Conservation (phyloP, 2,888 invertebrate genomes). For the Drosophila pseudotakahashii region DNA sequence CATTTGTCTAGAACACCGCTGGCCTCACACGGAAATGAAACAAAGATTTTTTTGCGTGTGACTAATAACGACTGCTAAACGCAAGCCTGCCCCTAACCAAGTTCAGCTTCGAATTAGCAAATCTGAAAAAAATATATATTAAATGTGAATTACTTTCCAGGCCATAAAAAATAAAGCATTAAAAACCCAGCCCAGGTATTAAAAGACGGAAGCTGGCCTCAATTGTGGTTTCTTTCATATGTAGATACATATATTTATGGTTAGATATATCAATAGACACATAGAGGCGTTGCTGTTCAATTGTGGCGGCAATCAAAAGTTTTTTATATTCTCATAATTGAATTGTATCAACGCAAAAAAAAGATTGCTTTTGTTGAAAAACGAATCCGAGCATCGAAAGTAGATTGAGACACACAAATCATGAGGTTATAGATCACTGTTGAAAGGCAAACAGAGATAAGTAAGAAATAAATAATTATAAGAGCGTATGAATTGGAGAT, state of each 20-base stretch:
- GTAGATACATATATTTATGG: slow-evolving; percentile 35
- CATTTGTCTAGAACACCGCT: slow-evolving; percentile 52
- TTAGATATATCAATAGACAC: slow-evolving; percentile 22
- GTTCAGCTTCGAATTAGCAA: slow-evolving; percentile 10
- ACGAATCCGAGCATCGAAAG: slow-evolving; percentile 55
- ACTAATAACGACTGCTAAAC: slow-evolving; percentile 66
- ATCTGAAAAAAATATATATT: slow-evolving; percentile 49
- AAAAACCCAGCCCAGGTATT: slow-evolving; percentile 36
- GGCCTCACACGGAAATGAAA: slow-evolving; percentile 57
- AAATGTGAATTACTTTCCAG: slow-evolving; percentile 63
- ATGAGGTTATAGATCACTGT: slow-evolving; percentile 61
- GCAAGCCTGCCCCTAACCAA: slow-evolving; percentile 52
- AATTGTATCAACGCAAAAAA: slow-evolving; percentile 64
- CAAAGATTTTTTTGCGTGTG: slow-evolving; percentile 58
- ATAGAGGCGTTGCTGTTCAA: slow-evolving; percentile 60
- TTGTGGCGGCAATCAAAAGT: slow-evolving; percentile 61
- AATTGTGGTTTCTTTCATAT: slow-evolving; percentile 56
- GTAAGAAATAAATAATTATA: slow-evolving; percentile 21
- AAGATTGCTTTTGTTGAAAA: slow-evolving; percentile 54
- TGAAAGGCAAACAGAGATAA: slow-evolving; percentile 52
- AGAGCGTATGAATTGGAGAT: background rate
- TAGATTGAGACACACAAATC: slow-evolving; percentile 44
- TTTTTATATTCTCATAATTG: slow-evolving; percentile 60
- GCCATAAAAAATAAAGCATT: slow-evolving; percentile 35
- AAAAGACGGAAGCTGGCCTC: slow-evolving; percentile 52